Evolutionary conservation across 2,113 vertebrate genomes (phyloP), one percentile per base, ranked within the genome.

Genomic region (Amia ocellicauda): DNA sequence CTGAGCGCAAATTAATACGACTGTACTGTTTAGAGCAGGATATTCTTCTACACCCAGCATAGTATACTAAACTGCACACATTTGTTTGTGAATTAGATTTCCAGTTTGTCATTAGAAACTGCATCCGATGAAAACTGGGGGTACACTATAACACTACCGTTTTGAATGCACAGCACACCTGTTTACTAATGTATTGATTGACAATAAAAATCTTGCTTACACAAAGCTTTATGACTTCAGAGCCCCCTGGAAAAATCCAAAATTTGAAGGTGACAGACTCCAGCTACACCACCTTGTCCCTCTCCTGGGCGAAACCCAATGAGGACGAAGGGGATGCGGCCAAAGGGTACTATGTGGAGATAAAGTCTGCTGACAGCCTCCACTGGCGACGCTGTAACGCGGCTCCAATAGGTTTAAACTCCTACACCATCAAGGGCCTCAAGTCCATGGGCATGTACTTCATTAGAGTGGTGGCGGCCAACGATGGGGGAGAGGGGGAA

Each of bases 321-420:
- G 24, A 69, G 16, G 65, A 85, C 55, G 58, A 81, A 0, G 85
- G 83, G 23, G 85, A 80, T 3, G 76, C 80, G 22, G 88, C 90
- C 50, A 88, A 85, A 40, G 93, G 92, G 0, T 97, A 93, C 3
- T 80, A 88, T 29, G 91, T 96, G 67, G 94, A 96, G 75, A 82
- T 95, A 69, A 78, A 87, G 31, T 74, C 80, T 67, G 79, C 79
- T 7, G 81, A 83, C 26, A 83, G 63, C 75, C 69, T 79, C 4
- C 87, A 77, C 24, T 97, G 95, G 95, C 83, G 47, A 31, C 89
- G 85, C 0, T 93, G 92, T 78, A 94, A 92, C 20, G 0, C 20
- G 3, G 83, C 86, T 26, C 84, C 80, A 1, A 77, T 91, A 66
- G 72, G 72, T 1, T 57, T 43, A 28, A 88, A 70, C 59, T 68